Conservation (phyloP, 2,113 vertebrate genomes). For the Ceratotherium simum region DNA sequence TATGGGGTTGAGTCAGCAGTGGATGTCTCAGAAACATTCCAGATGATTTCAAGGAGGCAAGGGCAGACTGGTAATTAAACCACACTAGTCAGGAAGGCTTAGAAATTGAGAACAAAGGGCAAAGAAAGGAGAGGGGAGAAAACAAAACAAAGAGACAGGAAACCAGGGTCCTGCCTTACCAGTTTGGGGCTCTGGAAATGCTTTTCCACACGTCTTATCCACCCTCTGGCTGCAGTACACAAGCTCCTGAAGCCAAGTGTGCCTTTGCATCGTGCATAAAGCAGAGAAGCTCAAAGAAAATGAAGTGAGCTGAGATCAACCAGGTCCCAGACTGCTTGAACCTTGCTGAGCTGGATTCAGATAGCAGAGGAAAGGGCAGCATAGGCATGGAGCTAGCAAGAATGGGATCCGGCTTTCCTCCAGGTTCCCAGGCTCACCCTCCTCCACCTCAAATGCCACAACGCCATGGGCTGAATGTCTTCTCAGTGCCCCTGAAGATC, state of each 20-base stretch:
- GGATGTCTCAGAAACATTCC: constrained; percentile 60
- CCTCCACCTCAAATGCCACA: neutral
- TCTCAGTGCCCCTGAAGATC: neutral
- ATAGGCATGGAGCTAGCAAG: fast-evolving
- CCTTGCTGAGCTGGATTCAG: neutral
- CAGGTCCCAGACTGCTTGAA: neutral
- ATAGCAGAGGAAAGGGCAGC: neutral
- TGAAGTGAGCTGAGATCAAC: neutral
- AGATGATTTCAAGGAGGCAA: constrained; percentile 53
- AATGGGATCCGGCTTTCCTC: fast-evolving
- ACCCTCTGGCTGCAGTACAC: neutral
- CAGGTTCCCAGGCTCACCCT: neutral
- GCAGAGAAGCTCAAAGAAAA: neutral
- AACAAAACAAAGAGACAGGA: neutral
- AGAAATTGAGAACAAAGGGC: constrained; percentile 57
- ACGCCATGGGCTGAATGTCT: neutral
- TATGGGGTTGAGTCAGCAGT: constrained; percentile 37
- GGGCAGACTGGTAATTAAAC: constrained; percentile 53
- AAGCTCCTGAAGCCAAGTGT: neutral
- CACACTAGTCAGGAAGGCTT: neutral
- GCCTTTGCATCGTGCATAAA: neutral
- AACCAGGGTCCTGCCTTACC: neutral
- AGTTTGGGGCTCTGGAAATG: neutral
- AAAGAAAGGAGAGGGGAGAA: neutral
- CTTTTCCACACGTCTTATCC: neutral